These are phyloP conservation scores for Crenichthys baileyi DNA, from an alignment of 2,797 vertebrate genomes.

Conservation along the genomic window DNA sequence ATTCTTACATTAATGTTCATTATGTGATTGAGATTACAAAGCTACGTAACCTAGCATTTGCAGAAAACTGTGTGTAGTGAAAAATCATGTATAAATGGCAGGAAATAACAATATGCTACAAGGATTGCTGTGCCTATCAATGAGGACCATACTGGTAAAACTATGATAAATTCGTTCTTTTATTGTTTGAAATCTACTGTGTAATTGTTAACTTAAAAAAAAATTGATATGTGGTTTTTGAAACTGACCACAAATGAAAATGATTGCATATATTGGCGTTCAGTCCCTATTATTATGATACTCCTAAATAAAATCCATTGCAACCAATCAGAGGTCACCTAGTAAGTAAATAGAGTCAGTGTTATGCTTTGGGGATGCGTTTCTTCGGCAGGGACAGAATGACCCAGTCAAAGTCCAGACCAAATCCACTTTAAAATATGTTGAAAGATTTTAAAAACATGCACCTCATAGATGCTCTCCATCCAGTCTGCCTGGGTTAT, in stretches of 20 bases:
- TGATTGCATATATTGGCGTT: not conserved
- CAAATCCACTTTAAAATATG: no score
- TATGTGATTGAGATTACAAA: not conserved
- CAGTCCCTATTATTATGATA: not conserved
- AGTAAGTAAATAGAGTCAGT: not conserved
- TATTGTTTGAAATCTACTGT: constrained; percentile 25
- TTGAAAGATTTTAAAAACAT: not conserved
- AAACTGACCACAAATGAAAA: not conserved
- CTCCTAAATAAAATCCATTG: no score
- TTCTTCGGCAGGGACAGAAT: no score
- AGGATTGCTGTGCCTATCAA: constrained; percentile 17
- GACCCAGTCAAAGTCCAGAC: not conserved
- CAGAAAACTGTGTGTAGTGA: not conserved
- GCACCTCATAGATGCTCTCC: not conserved
- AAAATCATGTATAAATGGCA: not conserved
- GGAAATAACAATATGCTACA: not conserved
- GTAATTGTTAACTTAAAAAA: not conserved
- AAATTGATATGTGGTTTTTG: not conserved
- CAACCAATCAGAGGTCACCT: not conserved
- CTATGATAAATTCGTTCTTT: constrained; percentile 21
- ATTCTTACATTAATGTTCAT: not conserved
- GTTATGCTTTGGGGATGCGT: no score
- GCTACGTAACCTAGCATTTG: not conserved
- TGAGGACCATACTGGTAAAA: constrained; percentile 34
- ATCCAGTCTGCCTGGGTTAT: not conserved